These are phyloP conservation scores for Lasioglossum calceatum DNA, from an alignment of 2,888 invertebrate species.

Conservation along the genomic window DNA sequence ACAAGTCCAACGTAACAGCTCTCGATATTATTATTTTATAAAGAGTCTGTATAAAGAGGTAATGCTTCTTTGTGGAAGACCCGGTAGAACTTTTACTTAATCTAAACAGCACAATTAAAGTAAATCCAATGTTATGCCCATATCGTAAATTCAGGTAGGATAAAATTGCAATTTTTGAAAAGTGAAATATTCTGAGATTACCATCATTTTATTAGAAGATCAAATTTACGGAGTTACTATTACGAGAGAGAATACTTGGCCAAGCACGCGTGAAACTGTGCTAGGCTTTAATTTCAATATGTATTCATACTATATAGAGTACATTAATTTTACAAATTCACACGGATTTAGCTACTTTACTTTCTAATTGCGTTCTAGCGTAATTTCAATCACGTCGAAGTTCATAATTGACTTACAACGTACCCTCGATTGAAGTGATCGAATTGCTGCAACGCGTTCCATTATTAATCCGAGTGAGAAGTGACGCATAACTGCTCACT, in stretches of 20 bases:
- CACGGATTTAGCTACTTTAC: background rate
- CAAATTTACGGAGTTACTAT: background rate
- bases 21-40: background rate
- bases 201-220: background rate
- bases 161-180: background rate
- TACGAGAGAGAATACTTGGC: background rate
- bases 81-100: background rate
- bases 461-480: background rate
- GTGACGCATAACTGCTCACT: background rate
- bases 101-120: background rate
- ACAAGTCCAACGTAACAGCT: background rate
- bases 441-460: background rate
- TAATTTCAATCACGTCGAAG: background rate
- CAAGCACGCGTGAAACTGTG: background rate
- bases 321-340: background rate
- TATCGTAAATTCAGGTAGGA: no score
- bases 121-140: background rate
- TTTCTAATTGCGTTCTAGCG: background rate
- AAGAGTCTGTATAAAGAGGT: no score
- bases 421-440: background rate
- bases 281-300: background rate
- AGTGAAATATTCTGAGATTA: background rate
- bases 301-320: background rate
- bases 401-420: conserved; percentile 15
- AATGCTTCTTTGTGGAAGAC: no score